A percentile compares a stretch with the other conserved stretches of the same genome.
Conservation (phyloP, 2,888 invertebrate genomes). For the Pediacus dermestoides region DNA sequence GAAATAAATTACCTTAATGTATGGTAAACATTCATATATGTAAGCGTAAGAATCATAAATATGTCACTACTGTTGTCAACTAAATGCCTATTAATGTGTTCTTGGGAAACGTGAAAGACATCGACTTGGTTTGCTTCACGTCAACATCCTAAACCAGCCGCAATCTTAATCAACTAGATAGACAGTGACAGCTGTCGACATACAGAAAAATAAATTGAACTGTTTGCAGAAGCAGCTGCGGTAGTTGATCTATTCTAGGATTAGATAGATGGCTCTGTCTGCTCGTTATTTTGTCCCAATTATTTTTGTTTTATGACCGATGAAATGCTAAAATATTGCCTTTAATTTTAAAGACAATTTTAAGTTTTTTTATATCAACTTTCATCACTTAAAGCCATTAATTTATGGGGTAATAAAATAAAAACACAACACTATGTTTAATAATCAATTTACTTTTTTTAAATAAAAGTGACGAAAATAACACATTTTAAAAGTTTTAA, state of each 20-base stretch:
- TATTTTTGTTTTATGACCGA: slow-evolving; percentile 47
- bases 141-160: slow-evolving; percentile 20
- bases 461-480: slow-evolving; percentile 40
- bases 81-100: slow-evolving; percentile 52
- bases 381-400: slow-evolving; percentile 2
- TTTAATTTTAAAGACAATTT: slow-evolving; percentile 28
- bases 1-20: slow-evolving; percentile 52
- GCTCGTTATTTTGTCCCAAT: slow-evolving; percentile 46
- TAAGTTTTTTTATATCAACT: slow-evolving; percentile 15
- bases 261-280: slow-evolving; percentile 43
- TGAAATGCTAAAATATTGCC: slow-evolving; percentile 42
- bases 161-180: slow-evolving; percentile 19
- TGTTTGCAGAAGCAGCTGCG: slow-evolving; percentile 30
- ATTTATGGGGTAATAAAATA: slow-evolving; percentile 7
- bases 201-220: slow-evolving; percentile 25
- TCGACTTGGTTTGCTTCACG: slow-evolving; percentile 32
- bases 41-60: slow-evolving; percentile 51
- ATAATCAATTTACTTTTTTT: slow-evolving; percentile 21
- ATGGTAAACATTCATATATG: slow-evolving; percentile 52
- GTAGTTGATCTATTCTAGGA: slow-evolving; percentile 45
- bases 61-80: slow-evolving; percentile 52
- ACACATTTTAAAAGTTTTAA: slow-evolving; percentile 36
- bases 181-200: slow-evolving; percentile 28
- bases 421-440: slow-evolving; percentile 7
- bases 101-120: slow-evolving; percentile 47